Evolutionary conservation across 2,888 invertebrate genomes (phyloP).

Genomic region (Brachyptera risi): DNA sequence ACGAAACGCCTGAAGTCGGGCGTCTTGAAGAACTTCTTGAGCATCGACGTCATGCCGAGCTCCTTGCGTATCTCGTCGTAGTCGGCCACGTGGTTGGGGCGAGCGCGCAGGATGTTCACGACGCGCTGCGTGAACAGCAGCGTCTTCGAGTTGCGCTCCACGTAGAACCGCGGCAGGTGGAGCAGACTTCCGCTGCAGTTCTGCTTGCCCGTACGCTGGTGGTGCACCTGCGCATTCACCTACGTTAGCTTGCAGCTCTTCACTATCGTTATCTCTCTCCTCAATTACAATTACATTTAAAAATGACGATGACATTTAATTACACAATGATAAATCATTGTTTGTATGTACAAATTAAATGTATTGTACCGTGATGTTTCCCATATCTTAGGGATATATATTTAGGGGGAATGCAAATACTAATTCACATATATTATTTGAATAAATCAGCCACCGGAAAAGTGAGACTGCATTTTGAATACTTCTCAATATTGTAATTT

Average conservation of each 20-base stretch:
- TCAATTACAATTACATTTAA: too few species aligned
- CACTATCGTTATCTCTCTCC: background rate
- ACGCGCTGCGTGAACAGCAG: constrained; percentile 52
- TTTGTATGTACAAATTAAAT: too few species aligned
- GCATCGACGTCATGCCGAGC: constrained; percentile 45
- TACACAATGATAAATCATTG: background rate
- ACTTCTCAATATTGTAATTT: too few species aligned
- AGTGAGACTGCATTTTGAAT: too few species aligned
- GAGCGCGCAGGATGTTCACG: constrained; percentile 51
- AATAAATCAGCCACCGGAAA: too few species aligned
- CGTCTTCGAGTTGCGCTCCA: constrained; percentile 52
- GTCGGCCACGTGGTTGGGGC: constrained; percentile 52
- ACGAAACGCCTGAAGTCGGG: constrained; percentile 51
- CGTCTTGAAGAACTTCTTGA: constrained; percentile 52
- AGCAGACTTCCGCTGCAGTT: constrained; percentile 51
- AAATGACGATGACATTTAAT: too few species aligned
- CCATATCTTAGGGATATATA: too few species aligned
- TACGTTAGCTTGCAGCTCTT: too few species aligned
- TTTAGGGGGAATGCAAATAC: too few species aligned
- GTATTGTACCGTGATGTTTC: too few species aligned
- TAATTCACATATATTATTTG: too few species aligned
- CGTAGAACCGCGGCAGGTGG: constrained; percentile 61
- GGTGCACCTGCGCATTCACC: constrained; percentile 48
- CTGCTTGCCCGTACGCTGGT: constrained; percentile 47
- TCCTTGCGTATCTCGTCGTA: constrained; percentile 49